Percentiles rank a stretch among this genome's conserved stretches.
phyloP scores from a whole-genome alignment of 1,140 invertebrate species.

The Probaryconus sp. region DNA sequence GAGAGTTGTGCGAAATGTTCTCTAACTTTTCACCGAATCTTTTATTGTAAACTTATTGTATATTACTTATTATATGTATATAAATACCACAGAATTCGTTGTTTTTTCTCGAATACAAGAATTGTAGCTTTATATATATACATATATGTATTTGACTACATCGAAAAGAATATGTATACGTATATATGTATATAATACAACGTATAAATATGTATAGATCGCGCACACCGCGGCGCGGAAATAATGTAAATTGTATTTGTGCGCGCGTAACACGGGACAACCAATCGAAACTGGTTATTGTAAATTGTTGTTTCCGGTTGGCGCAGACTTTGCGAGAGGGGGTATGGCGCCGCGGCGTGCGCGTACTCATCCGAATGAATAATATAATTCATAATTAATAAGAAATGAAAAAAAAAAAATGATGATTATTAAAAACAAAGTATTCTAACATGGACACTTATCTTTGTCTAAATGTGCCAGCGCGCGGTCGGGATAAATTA shows the following conservation, averaged over 20 bases:
- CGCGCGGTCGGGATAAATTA: constrained; percentile 65
- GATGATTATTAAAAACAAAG: constrained; percentile 32
- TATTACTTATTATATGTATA: constrained; percentile 71
- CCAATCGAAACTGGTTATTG: too few species aligned
- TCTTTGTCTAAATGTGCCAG: constrained; percentile 62
- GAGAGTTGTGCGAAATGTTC: constrained; percentile 26
- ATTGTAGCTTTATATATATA: constrained; percentile 64
- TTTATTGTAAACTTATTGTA: constrained; percentile 73
- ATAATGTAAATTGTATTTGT: constrained; percentile 28
- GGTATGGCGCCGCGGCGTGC: constrained; percentile 29
- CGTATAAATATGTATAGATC: constrained; percentile 43
- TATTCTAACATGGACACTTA: constrained; percentile 57
- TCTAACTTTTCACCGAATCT: constrained; percentile 56
- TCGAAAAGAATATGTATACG: too few species aligned
- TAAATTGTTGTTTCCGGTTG: not conserved
- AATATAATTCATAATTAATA: constrained; percentile 50
- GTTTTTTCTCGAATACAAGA: constrained; percentile 54
- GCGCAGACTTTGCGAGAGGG: not conserved
- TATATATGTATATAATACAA: not conserved
- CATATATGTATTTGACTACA: constrained; percentile 49
- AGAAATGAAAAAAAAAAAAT: constrained; percentile 26
- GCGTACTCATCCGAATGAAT: constrained; percentile 41
- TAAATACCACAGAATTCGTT: constrained; percentile 54
- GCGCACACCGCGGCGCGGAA: constrained; percentile 46
- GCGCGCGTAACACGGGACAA: too few species aligned